phyloP scores from a whole-genome alignment of 2,113 vertebrate species.

The Menidia beryllina region DNA sequence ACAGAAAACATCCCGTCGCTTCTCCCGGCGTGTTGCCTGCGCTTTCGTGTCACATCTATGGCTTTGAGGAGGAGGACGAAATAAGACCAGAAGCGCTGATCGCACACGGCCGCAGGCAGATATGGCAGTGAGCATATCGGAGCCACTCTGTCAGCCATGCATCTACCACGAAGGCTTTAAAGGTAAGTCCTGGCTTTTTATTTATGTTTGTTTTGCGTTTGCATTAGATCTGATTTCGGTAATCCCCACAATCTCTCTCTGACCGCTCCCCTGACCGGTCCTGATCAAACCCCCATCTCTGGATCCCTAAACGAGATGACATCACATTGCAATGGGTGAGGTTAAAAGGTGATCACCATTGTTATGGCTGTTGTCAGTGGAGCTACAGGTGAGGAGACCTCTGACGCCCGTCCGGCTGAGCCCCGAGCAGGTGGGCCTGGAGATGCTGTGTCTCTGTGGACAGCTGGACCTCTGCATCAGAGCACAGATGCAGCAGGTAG shows the following conservation, averaged over 20 bases:
- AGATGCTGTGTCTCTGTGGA: conserved; percentile 85
- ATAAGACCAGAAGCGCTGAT: conserved; percentile 12
- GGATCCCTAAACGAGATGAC: conserved; percentile 6
- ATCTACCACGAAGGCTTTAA: conserved; percentile 77
- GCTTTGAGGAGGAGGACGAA: conserved; percentile 3
- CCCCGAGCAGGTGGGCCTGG: conserved; percentile 83
- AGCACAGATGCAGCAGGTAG: conserved; percentile 84
- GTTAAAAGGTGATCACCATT: background rate
- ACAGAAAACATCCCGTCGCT: background rate
- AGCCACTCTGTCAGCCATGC: conserved; percentile 80
- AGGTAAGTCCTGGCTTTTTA: conserved; percentile 71
- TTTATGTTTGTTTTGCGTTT: background rate
- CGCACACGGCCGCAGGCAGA: conserved; percentile 7
- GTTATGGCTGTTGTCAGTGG: conserved; percentile 67
- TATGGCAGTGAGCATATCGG: conserved; percentile 81
- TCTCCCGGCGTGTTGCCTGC: background rate
- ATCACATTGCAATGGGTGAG: background rate
- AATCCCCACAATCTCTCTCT: conserved; percentile 9
- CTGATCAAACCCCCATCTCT: conserved; percentile 2
- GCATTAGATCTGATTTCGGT: background rate
- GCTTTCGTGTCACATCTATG: conserved; percentile 15
- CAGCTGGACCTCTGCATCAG: conserved; percentile 86
- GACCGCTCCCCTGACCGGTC: conserved; percentile 44
- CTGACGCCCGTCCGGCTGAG: conserved; percentile 81
- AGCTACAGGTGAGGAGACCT: conserved; percentile 82